Evolutionary conservation across 2,888 invertebrate species (phyloP), one percentile per base, ranked within the genome.

Genomic region (Lycophotia porphyrea): DNA sequence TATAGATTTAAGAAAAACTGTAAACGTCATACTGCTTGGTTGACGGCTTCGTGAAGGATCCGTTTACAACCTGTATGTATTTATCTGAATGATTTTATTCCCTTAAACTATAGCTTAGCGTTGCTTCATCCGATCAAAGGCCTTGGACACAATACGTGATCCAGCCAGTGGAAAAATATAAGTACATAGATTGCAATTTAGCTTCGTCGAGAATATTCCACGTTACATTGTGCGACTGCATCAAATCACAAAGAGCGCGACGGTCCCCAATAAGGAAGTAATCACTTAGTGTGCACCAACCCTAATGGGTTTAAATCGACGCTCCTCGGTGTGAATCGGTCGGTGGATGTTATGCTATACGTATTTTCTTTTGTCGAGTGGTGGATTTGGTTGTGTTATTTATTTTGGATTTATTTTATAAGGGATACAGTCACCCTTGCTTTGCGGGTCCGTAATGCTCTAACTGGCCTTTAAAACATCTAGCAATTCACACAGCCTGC

Each of bases 231-330:
- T 74, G 84, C 84, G 85, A 87, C 81, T 88, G 87, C 89, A 90
- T 88, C 85, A 88, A 90, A 90, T 90, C 89, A 91, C 89, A 91
- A 90, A 88, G 86, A 88, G 88, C 86, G 79, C 81, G 84, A 87
- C 84, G 80, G 64, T 47, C 78, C 76, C 74, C 88, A 93, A 93
- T 91, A 89, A 93, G 94, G 94, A 94, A 91, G 89, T 90, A 75
- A 80, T 91, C 93, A 92, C 92, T 94, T 94, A 92, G 84, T 86
- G 90, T 82, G 88, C 88, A 87, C 78, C 85, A 87, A 87, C 88
- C 88, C 87, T 91, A 91, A 90, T 91, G 83, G 88, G 73, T 70
- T 83, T 77, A 88, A 90, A 89, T 88, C 88, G 81, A 79, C 81
- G 81, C 73, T 77, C 78, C 68, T 75, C 79, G 84, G 85, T 82